Conservation (phyloP, 1,140 invertebrate genomes). For the Whitmania pigra region DNA sequence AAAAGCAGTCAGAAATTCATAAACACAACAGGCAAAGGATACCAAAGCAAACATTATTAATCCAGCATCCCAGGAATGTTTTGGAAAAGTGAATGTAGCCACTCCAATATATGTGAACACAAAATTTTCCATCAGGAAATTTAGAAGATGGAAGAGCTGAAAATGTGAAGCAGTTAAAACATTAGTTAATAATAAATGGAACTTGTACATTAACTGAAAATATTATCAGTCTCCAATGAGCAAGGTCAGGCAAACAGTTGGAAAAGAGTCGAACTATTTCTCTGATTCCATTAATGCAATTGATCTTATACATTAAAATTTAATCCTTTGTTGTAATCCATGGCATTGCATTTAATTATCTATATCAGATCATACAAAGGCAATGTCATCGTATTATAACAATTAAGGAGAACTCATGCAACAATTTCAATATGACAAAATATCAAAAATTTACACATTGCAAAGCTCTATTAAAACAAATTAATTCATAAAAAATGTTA, state of each 20-base stretch:
- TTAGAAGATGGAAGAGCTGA: slow-evolving; percentile 82
- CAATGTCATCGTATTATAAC: neutral
- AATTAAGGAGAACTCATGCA: no score
- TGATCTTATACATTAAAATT: no score
- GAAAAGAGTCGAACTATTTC: no score
- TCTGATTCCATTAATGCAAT: no score
- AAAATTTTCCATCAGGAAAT: slow-evolving; percentile 95
- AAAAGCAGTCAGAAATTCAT: neutral
- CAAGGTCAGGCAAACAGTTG: no score
- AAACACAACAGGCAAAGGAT: slow-evolving; percentile 41
- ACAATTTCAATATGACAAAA: no score
- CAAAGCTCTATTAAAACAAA: no score
- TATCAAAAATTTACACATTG: no score
- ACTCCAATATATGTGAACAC: slow-evolving; percentile 98
- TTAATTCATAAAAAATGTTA: no score
- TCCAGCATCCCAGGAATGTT: slow-evolving; percentile 74
- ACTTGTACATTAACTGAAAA: neutral
- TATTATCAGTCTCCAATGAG: no score
- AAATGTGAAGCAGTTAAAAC: slow-evolving; percentile 24
- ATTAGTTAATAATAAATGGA: neutral
- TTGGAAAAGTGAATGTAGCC: slow-evolving; percentile 95
- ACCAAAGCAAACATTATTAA: slow-evolving; percentile 88
- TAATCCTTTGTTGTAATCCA: no score
- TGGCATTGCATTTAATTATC: neutral
- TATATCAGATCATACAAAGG: neutral